These are phyloP conservation scores for Nannoperca obscura DNA, from an alignment of 2,797 vertebrate genomes.

Conservation along the genomic window DNA sequence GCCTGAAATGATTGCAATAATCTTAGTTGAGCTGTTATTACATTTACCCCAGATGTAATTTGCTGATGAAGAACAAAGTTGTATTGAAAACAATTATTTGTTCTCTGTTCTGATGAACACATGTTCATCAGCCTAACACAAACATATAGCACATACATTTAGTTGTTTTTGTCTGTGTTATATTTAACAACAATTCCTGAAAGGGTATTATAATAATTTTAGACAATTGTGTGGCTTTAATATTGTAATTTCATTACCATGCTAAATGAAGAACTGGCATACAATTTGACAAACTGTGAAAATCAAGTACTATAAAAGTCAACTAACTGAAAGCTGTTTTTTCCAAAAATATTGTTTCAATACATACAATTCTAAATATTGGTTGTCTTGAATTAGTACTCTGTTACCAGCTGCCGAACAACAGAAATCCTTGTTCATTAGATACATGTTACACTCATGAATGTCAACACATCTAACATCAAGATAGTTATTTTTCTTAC, in stretches of 20 bases:
- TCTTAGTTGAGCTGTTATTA: not conserved
- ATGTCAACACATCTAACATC: conserved; percentile 8
- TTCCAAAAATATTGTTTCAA: not conserved
- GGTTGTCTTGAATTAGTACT: not conserved
- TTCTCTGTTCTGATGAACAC: no score
- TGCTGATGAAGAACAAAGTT: not conserved
- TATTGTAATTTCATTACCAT: not conserved
- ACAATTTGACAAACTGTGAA: not conserved
- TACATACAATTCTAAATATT: not conserved
- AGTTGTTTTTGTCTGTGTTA: not conserved
- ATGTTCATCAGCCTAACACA: not conserved
- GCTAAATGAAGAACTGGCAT: not conserved
- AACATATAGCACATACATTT: not conserved
- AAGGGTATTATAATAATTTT: not conserved
- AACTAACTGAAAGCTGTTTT: not conserved
- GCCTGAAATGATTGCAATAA: not conserved
- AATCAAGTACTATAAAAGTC: not conserved
- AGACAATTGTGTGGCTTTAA: not conserved
- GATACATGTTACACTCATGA: not conserved
- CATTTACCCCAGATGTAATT: not conserved
- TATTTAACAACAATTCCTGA: no score
- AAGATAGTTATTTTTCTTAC: not conserved
- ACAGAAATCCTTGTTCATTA: not conserved
- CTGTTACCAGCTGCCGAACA: not conserved
- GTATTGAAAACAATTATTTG: no score